These are phyloP conservation scores for Drosophila funebris DNA, from an alignment of 1,140 invertebrate genomes.

Conservation along the genomic window DNA sequence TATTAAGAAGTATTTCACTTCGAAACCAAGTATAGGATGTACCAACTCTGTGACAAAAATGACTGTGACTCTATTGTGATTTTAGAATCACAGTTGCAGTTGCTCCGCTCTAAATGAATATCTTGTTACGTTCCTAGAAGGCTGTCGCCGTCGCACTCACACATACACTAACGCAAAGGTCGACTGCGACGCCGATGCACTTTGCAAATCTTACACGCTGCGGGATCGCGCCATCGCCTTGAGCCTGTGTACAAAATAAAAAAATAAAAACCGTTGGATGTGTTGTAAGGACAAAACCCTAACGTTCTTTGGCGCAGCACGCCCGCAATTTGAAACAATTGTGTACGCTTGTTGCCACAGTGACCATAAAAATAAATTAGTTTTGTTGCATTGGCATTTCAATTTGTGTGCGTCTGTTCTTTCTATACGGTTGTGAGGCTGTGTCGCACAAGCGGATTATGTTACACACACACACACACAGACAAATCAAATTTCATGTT, in stretches of 20 bases:
- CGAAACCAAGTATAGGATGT: too few species aligned
- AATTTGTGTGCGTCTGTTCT: conserved; percentile 56
- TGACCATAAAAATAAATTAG: conserved; percentile 73
- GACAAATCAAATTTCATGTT: conserved; percentile 27
- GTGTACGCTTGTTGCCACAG: conserved; percentile 29
- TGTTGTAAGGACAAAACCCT: conserved; percentile 22
- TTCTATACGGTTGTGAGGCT: conserved; percentile 53
- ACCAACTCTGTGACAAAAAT: background rate
- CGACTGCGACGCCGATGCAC: conserved; percentile 33
- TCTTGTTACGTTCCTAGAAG: conserved; percentile 62
- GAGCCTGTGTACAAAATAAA: conserved; percentile 75
- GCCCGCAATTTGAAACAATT: conserved; percentile 66
- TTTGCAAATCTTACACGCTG: conserved; percentile 53
- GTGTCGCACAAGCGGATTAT: conserved; percentile 37
- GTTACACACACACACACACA: conserved; percentile 27
- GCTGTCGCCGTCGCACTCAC: conserved; percentile 13
- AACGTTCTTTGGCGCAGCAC: conserved; percentile 54
- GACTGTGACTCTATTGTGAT: background rate
- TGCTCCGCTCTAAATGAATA: conserved; percentile 39
- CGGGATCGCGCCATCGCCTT: conserved; percentile 3
- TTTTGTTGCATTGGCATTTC: conserved; percentile 78
- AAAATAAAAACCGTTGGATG: conserved; percentile 75
- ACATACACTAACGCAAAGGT: background rate
- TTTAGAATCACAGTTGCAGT: background rate
- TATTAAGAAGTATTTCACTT: too few species aligned